Base-by-base conservation (phyloP, 2,888 invertebrate species). In the Lycia hirtaria region DNA sequence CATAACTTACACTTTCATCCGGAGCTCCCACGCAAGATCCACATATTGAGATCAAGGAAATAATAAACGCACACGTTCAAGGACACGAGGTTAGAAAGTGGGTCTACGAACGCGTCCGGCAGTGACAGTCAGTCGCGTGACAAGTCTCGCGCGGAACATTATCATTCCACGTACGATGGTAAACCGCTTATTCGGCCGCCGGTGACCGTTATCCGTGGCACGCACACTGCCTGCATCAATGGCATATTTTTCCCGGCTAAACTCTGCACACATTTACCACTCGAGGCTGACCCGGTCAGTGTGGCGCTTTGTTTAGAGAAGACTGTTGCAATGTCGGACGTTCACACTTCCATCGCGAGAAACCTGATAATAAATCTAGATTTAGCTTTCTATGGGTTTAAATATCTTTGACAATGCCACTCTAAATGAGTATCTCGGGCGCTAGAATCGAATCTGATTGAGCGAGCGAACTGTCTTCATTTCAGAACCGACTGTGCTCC, bases 221-320 rank as follows among this genome's bases (percentile, higher is more conserved):
- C 88, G 90, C 89, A 90, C 88, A 82, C 82, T 69, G 81, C 78
- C 79, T 88, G 89, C 89, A 87, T 89, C 89, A 89, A 89, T 90
- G 90, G 85, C 88, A 89, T 85, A 90, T 90, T 91, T 92, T 90
- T 89, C 85, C 78, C 76, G 73, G 87, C 86, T 86, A 88, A 89
- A 90, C 87, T 87, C 80, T 74, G 81, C 81, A 74, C 83, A 87
- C 87, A 88, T 88, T 90, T 88, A 83, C 88, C 87, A 90, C 90
- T 89, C 86, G 88, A 85, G 84, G 88, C 78, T 91, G 88, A 92
- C 92, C 90, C 87, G 92, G 92, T 92, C 88, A 91, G 80, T 81
- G 80, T 75, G 79, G 75, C 78, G 85, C 85, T 85, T 90, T 90
- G 88, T 90, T 86, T 87, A 85, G 84, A 81, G 51, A 52, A 75